Evolutionary conservation across 1,140 invertebrate species (phyloP).

Genomic region (Eumeta japonica): DNA sequence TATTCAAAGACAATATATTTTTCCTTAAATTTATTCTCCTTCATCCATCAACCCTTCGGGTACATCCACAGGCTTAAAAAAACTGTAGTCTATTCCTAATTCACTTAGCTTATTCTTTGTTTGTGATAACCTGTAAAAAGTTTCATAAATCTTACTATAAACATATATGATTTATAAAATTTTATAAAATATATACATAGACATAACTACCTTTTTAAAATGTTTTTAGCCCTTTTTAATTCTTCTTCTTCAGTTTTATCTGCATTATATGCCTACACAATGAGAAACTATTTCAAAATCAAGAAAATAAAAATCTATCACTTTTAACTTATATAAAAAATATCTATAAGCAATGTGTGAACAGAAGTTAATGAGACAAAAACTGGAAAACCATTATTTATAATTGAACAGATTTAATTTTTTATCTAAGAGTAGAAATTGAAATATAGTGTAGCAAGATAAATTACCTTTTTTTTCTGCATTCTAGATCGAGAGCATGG

Average conservation of each 20-base stretch:
- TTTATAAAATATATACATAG: conserved; percentile 7
- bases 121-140: conserved; percentile 11
- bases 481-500: conserved; percentile 21
- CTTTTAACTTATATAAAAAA: too few species aligned
- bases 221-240: conserved; percentile 30
- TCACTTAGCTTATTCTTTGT: conserved; percentile 37
- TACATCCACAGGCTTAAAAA: conserved; percentile 48
- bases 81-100: conserved; percentile 48
- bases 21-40: too few species aligned
- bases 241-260: conserved; percentile 30
- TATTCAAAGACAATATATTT: too few species aligned
- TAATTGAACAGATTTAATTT: conserved; percentile 3
- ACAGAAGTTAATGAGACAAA: conserved; percentile 14
- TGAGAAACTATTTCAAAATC: too few species aligned
- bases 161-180: conserved; percentile 1
- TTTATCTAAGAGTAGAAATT: too few species aligned
- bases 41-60: conserved; percentile 30
- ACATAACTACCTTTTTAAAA: conserved; percentile 35
- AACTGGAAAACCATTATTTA: conserved; percentile 6
- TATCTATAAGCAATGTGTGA: too few species aligned
- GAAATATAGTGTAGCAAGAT: too few species aligned
- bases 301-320: too few species aligned
- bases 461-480: conserved; percentile 34
- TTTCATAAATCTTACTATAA: conserved; percentile 3
- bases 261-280: conserved; percentile 31